Conservation (phyloP, 1,140 invertebrate species). For the Ceratosolen fusciceps region DNA sequence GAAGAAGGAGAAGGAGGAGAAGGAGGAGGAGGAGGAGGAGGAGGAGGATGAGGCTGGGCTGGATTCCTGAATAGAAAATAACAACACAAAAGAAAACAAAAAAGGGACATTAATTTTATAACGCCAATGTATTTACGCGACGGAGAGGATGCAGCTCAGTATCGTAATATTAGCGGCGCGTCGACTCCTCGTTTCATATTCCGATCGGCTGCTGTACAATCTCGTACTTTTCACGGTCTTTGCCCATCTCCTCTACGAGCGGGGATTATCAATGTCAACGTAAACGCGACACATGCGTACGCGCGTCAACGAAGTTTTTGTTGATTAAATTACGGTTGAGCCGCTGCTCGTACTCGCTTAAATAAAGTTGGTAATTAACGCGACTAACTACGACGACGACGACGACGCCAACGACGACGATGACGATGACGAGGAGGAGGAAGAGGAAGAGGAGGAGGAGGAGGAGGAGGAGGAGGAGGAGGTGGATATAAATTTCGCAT, state of each 20-base stretch:
- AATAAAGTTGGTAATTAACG: neutral
- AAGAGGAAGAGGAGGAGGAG: neutral
- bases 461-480: neutral
- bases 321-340: too few relatives aligned
- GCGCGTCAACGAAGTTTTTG: neutral
- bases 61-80: too few relatives aligned
- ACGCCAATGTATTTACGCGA: neutral
- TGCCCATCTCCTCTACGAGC: too few relatives aligned
- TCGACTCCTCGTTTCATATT: neutral
- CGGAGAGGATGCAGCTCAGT: neutral
- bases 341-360: too few relatives aligned
- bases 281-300: neutral
- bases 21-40: neutral
- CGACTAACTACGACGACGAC: too few relatives aligned
- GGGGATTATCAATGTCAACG: too few relatives aligned
- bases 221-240: too few relatives aligned
- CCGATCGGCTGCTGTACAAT: neutral
- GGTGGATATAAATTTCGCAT: too few relatives aligned
- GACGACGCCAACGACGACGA: neutral
- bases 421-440: neutral
- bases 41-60: neutral
- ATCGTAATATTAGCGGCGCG: neutral
- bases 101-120: neutral
- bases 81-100: too few relatives aligned
- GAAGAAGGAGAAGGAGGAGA: too few relatives aligned